Base-by-base conservation (phyloP, 2,888 invertebrate species). In the Noctua comes region DNA sequence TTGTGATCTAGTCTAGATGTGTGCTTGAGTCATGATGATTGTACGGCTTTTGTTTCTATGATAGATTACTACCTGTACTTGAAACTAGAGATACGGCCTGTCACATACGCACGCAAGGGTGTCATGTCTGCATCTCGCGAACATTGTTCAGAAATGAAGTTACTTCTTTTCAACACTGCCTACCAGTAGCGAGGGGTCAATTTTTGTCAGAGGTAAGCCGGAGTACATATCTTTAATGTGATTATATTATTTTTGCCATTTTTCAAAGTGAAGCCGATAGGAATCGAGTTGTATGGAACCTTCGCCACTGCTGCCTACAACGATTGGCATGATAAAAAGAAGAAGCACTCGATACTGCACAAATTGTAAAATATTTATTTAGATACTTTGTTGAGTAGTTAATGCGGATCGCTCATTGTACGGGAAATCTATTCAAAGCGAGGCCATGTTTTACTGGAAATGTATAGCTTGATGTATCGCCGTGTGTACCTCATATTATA, bases 11-110 rank as follows among this genome's bases (percentile, higher is more conserved):
- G 21, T 66, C 24, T 51, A 48, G 57, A 40, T 57, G 48, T 57
- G 40, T 31, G 27, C 40, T 79, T 48, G 48, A 66, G 40, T 79
- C 18, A 46, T 27, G 10, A 13, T 64, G 62, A 24, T 46, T 71
- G 31, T 48, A 21, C n/a, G n/a, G 43, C 48, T 66, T 65, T 59
- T 57, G 66, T 79, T 79, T 27, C 13, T 16, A 13, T 71, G 66
- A 79, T 79, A 79, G 31, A 59, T 66, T 18, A 21, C 57, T 40
- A 16, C 21, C 21, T 3, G 18, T 24, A 21, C 31, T 48, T 51
- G 8, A 24, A 54, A n/a, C n/a, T 57, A 13, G 57, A 57, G n/a
- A n/a, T n/a, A 54, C 1, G 10, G 13, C 5, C 5, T 5, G 10
- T 57, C 11, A 57, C n/a, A n/a, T n/a, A 11, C n/a, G 57, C 13